Evolutionary conservation across 2,888 invertebrate species (phyloP), one percentile per base, ranked within the genome.

Genomic region (Metacarcinus magister): DNA sequence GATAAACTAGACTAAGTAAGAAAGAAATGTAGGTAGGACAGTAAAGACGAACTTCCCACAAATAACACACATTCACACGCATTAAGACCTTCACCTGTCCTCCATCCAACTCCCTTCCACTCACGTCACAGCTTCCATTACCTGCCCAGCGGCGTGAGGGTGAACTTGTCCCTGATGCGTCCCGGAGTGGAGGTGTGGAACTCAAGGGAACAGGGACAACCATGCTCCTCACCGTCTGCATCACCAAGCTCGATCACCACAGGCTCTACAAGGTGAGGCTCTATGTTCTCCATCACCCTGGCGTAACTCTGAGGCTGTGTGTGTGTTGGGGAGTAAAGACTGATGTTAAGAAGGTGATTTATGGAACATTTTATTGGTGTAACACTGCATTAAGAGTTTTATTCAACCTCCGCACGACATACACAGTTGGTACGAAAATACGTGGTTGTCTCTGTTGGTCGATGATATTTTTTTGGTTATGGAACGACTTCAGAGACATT

Each of bases 161-260:
- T 89, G 89, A 96, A 96, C 60, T 94, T 96, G 16, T 94, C 94
- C 48, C 89, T 54, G 44, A 95, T 39, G 44, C 60, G 43, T 5
- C 46, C 16, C 3, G 92, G 92, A 2, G 96, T 96, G 10, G 87
- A 60, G 2, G 44, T 28, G 91, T 96, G 94, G 93, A 97, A 97
- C 54, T 95, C 96, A n/a, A 97, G 94, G 28, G 95, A 94, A 54
- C 97, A 97, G 23, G 97, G 97, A 89, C 97, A 97, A 1, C 97
- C 97, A 87, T 97, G 93, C 39, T 92, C 94, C 23, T 95, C 54
- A 67, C 60, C 94, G 89, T 97, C 97, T 28, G 87, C 19, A 46
- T 97, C 97, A 8, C 75, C 96, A 87, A 97, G 94, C 75, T 96
- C 96, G 4, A 97, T 96, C 48, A 95, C 67, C 46, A 96, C 94